Percentiles rank a stretch among this genome's conserved stretches.
These are phyloP conservation scores for Bradypodion ventrale DNA, from an alignment of 2,797 vertebrate species.

Conservation along the genomic window DNA sequence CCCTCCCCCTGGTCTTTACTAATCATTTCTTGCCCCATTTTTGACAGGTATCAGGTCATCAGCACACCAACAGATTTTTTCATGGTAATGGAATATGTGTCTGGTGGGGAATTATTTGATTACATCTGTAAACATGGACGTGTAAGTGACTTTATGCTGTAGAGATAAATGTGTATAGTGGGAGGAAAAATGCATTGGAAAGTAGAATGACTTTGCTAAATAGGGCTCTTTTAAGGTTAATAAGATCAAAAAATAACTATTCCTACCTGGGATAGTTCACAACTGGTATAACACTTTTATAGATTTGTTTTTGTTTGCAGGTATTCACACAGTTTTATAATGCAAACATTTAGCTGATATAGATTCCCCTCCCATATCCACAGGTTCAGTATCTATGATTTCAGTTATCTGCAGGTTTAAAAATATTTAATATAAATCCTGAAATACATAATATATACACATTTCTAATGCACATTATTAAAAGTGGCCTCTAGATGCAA, in stretches of 20 bases:
- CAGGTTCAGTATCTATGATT: no score
- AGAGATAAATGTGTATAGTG: slow-evolving; percentile 23
- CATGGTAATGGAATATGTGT: slow-evolving; percentile 99
- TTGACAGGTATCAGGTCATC: slow-evolving; percentile 95
- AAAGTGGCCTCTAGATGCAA: no score
- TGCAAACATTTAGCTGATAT: neutral
- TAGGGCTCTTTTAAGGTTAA: slow-evolving; percentile 39
- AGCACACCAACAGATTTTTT: slow-evolving; percentile 98
- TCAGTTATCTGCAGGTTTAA: no score
- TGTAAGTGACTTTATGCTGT: slow-evolving; percentile 76
- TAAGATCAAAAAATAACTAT: slow-evolving; percentile 57
- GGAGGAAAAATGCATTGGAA: slow-evolving; percentile 43
- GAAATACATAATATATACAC: no score
- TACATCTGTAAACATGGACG: slow-evolving; percentile 98
- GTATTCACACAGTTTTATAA: fast-evolving
- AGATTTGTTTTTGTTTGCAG: neutral
- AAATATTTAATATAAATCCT: no score
- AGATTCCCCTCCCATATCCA: no score
- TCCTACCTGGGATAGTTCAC: slow-evolving; percentile 35
- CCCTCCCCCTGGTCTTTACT: neutral
- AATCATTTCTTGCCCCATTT: slow-evolving; percentile 33
- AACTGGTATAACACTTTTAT: neutral
- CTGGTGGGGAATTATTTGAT: slow-evolving; percentile 96
- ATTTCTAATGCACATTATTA: no score
- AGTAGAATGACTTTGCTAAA: slow-evolving; percentile 42